A percentile compares a stretch with the other conserved stretches of the same genome.
These are phyloP conservation scores for Drosophila oshimai DNA, from an alignment of 1,140 invertebrate genomes.

Conservation along the genomic window DNA sequence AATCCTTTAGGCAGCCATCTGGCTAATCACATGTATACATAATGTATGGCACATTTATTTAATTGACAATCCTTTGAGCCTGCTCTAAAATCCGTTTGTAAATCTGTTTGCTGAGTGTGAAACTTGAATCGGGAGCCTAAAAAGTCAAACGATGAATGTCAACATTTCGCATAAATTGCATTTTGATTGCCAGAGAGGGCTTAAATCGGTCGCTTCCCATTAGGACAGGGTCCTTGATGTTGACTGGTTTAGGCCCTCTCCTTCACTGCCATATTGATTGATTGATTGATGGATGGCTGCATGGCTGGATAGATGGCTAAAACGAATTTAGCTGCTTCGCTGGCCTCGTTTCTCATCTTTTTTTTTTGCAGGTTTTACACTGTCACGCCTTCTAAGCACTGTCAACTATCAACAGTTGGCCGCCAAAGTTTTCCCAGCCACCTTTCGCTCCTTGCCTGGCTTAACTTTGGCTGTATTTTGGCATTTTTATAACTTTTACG, in stretches of 20 bases:
- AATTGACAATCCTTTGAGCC: constrained; percentile 59
- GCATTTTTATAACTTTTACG: constrained; percentile 71
- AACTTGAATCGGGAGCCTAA: constrained; percentile 22
- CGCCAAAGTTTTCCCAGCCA: constrained; percentile 8
- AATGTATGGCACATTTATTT: constrained; percentile 19
- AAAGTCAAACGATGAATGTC: constrained; percentile 68
- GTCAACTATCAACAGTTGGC: constrained; percentile 53
- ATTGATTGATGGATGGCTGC: constrained; percentile 28
- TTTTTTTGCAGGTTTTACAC: background rate
- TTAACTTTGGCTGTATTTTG: constrained; percentile 54
- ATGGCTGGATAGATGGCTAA: constrained; percentile 16
- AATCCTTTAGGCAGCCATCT: constrained; percentile 22
- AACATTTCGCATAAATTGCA: constrained; percentile 79
- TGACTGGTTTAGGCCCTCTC: constrained; percentile 43
- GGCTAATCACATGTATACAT: constrained; percentile 35
- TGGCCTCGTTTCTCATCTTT: constrained; percentile 4
- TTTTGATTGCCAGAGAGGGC: constrained; percentile 47
- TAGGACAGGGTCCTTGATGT: constrained; percentile 25
- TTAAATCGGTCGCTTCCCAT: constrained; percentile 20
- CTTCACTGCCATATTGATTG: constrained; percentile 53
- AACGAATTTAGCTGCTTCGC: constrained; percentile 23
- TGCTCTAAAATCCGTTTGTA: constrained; percentile 64
- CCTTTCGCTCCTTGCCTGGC: background rate
- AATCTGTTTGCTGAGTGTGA: constrained; percentile 41
- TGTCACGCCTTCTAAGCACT: background rate